A percentile compares a stretch with the other conserved stretches of the same genome.
phyloP scores from a whole-genome alignment of 2,888 invertebrate species.

The Bursaphelenchus okinawaensis region DNA sequence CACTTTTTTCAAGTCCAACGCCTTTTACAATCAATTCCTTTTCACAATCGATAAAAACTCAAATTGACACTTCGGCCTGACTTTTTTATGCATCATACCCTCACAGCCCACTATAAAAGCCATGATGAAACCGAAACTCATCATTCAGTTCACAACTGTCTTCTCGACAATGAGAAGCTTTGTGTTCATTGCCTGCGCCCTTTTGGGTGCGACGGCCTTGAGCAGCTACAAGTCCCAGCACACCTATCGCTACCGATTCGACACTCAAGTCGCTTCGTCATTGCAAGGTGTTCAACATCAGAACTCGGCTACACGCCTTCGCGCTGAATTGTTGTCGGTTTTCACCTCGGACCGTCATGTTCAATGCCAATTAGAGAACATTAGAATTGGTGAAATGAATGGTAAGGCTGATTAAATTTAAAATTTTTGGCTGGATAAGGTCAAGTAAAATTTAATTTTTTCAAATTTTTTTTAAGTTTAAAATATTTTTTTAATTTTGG shows the following conservation, averaged over 20 bases:
- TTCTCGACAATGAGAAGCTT: not conserved
- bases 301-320: conserved; percentile 28
- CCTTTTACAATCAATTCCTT: no score
- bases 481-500: not conserved
- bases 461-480: not conserved
- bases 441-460: not conserved
- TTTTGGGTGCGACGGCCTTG: conserved; percentile 2
- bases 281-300: conserved; percentile 13
- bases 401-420: conserved; percentile 13
- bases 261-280: conserved; percentile 23
- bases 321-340: conserved; percentile 19
- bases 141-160: no score
- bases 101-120: no score
- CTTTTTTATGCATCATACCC: no score
- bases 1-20: no score
- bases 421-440: not conserved
- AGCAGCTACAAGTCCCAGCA: conserved; percentile 20
- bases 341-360: conserved; percentile 20
- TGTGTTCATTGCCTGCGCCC: not conserved
- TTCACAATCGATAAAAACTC: no score
- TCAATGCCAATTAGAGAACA: conserved; percentile 17
- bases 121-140: no score
- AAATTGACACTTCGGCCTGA: no score
- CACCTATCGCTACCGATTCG: conserved; percentile 19
- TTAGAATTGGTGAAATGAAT: conserved; percentile 25